Evolutionary conservation across 2,888 invertebrate genomes (phyloP), one percentile per base, ranked within the genome.

Genomic region (Hoplodrina blanda): DNA sequence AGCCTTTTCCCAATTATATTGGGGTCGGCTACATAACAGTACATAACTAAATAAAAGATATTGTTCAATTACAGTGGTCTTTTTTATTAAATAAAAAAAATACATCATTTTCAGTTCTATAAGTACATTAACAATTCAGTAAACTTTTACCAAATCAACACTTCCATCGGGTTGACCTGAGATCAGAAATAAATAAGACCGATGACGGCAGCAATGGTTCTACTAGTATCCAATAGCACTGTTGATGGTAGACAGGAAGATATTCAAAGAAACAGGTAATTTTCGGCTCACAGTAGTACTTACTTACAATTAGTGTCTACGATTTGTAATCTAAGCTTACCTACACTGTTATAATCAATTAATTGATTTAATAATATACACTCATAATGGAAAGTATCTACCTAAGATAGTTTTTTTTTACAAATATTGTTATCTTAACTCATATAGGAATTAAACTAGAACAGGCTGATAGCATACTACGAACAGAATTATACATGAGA

Each of bases 61-160:
- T 41, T 41, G 2, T 72, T 82, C 84, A 90, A 89, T 90, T 93
- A 92, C 91, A 93, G 91, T 94, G 94, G 93, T 95, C 88, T 92
- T 94, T 93, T 94, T 93, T 92, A 92, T 94, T 93, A 93, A 94
- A 94, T 93, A 93, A 94, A 94, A 95, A 95, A 94, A 95, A 94
- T 94, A 95, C 94, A 94, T 93, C 88, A 91, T 94, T 90, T 91
- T 94, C 93, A 94, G 92, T 93, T 95, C 92, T 95, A 94, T 95
- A 95, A 95, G 95, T 95, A 95, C 95, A 91, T 93, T 92, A 95
- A 94, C 95, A 94, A 91, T 93, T 93, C 93, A 93, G 94, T 94
- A 94, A 93, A 93, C 90, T 91, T 92, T 94, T 92, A 94, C 92
- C 93, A 94, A 94, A 93, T 94, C 92, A 95, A 95, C 94, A 93